Evolutionary conservation across 2,888 invertebrate species (phyloP).

Genomic region (Sinopyrophorus schimmeli): DNA sequence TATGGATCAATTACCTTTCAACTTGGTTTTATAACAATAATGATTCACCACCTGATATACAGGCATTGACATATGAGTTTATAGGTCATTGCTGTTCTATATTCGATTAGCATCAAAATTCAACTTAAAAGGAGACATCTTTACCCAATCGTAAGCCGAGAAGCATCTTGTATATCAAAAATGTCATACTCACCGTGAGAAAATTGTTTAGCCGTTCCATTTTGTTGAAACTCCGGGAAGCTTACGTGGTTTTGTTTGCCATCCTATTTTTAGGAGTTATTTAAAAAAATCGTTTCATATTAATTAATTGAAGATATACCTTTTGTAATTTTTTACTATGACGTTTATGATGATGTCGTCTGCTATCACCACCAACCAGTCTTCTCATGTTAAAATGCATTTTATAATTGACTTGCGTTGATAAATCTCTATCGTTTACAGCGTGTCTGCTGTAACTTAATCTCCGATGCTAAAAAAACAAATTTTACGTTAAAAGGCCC

Average conservation of each 20-base stretch:
- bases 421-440: constrained; percentile 84
- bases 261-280: too few relatives aligned
- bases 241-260: constrained; percentile 87
- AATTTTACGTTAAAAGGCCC: neutral
- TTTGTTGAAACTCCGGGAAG: constrained; percentile 88
- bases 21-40: too few relatives aligned
- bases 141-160: too few relatives aligned
- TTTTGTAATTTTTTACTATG: constrained; percentile 84
- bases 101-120: too few relatives aligned
- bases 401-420: constrained; percentile 84
- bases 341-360: constrained; percentile 73
- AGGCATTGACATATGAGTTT: too few relatives aligned
- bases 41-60: too few relatives aligned
- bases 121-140: too few relatives aligned
- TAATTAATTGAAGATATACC: too few relatives aligned
- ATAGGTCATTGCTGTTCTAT: too few relatives aligned
- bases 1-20: too few relatives aligned
- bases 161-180: too few relatives aligned
- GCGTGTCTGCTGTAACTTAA: constrained; percentile 90
- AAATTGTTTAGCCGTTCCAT: constrained; percentile 85
- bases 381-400: constrained; percentile 89
- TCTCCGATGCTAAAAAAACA: constrained; percentile 74
- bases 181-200: constrained; percentile 87
- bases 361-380: constrained; percentile 84
- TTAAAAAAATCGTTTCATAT: too few relatives aligned